Percentiles rank a stretch among this genome's conserved stretches.
Evolutionary conservation across 2,797 vertebrate genomes (phyloP).

Genomic region (Clamator glandarius): DNA sequence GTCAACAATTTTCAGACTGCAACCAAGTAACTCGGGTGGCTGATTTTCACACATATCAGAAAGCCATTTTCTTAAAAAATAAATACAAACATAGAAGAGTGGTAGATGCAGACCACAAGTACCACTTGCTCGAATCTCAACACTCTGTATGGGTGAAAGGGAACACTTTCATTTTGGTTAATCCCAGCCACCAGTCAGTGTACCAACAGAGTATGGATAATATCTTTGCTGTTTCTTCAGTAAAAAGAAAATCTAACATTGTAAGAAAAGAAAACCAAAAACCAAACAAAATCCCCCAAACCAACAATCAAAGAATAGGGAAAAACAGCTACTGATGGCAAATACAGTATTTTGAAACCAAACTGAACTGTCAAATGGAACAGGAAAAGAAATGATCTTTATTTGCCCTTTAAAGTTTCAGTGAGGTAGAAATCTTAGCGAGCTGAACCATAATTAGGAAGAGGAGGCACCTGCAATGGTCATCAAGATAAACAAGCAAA

Average conservation of each 20-base stretch:
- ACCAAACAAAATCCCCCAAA: not conserved
- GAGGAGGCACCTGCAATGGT: not conserved
- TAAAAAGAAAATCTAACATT: not conserved
- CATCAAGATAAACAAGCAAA: not conserved
- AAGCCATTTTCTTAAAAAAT: not conserved
- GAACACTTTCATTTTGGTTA: not conserved
- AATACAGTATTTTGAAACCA: not conserved
- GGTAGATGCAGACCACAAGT: not conserved
- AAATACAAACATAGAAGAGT: not conserved
- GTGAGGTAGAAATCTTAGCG: not conserved
- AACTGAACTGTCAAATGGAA: not conserved
- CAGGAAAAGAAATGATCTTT: not conserved
- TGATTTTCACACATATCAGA: not conserved
- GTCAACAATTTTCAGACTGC: slow-evolving; percentile 5
- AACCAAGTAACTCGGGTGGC: not conserved
- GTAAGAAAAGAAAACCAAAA: not conserved
- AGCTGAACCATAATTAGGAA: not conserved
- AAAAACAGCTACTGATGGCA: not conserved
- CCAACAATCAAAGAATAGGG: not conserved
- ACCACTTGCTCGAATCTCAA: not conserved
- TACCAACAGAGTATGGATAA: not conserved
- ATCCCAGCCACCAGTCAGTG: rapidly evolving
- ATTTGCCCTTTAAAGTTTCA: not conserved
- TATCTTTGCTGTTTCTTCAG: not conserved
- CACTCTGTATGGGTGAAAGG: not conserved